These are phyloP conservation scores for Caenorhabditis becei DNA, from an alignment of 2,888 invertebrate species.

Conservation along the genomic window DNA sequence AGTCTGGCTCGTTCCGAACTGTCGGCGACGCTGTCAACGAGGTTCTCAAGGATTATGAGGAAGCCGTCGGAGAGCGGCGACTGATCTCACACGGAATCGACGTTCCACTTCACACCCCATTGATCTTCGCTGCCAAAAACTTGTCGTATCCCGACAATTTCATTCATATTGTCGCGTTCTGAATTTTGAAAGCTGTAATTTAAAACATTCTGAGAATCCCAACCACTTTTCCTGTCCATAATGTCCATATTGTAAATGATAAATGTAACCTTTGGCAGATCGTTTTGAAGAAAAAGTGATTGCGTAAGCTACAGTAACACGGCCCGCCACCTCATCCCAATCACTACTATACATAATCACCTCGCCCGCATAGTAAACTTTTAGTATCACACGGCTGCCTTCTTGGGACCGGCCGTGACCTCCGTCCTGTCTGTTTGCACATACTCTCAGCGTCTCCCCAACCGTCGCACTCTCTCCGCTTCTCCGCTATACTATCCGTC, in stretches of 20 bases:
- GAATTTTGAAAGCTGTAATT: neutral
- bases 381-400: conserved; percentile 4
- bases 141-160: conserved; percentile 99
- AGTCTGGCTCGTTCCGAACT: conserved; percentile 20
- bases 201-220: neutral
- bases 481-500: conserved; percentile 36
- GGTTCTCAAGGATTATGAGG: conserved; percentile 12
- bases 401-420: conserved; percentile 32
- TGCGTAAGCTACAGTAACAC: too few relatives aligned
- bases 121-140: conserved; percentile 98
- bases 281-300: too few relatives aligned
- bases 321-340: too few relatives aligned
- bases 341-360: neutral
- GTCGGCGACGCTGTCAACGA: conserved; percentile 36
- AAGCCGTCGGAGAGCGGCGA: neutral
- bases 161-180: conserved; percentile 85
- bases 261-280: too few relatives aligned
- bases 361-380: conserved; percentile 5
- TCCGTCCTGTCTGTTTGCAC: conserved; percentile 39
- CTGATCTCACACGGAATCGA: conserved; percentile 91
- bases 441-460: conserved; percentile 31
- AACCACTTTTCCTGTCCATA: conserved; percentile 16
- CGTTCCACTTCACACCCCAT: conserved; percentile 91
- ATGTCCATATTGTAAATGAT: conserved; percentile 8
- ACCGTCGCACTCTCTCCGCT: conserved; percentile 17